Evolutionary conservation across 2,797 vertebrate genomes (phyloP).

Genomic region (Coccyzus lansbergi): DNA sequence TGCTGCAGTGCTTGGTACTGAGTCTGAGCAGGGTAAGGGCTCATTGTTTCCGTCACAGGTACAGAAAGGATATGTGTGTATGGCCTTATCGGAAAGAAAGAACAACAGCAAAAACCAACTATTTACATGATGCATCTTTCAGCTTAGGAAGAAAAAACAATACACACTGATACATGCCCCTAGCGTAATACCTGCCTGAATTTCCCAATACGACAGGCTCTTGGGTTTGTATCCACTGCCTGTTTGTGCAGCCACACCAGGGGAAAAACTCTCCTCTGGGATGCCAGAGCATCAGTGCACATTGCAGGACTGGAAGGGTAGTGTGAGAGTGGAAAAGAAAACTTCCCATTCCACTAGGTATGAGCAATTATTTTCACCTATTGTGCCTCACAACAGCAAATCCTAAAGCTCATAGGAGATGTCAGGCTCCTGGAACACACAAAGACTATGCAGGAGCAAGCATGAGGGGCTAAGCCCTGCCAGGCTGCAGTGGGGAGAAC

Average conservation of each 20-base stretch:
- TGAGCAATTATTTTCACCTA: fast-evolving
- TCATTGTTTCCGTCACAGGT: constrained; percentile 85
- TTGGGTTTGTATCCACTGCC: background rate
- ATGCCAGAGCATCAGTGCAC: background rate
- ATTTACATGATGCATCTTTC: background rate
- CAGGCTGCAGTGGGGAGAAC: background rate
- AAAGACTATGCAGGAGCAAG: background rate
- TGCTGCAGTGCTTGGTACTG: constrained; percentile 89
- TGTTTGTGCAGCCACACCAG: background rate
- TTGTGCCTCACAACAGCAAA: background rate
- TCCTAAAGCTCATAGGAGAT: background rate
- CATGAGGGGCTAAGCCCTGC: fast-evolving
- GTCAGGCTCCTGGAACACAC: background rate
- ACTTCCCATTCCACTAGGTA: background rate
- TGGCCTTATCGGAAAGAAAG: constrained; percentile 70
- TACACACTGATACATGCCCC: background rate
- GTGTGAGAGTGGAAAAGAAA: background rate
- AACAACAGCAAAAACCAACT: background rate
- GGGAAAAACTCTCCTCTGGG: background rate
- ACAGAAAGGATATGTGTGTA: constrained; percentile 83
- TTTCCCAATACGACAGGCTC: background rate
- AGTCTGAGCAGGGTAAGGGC: constrained; percentile 87
- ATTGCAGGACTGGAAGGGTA: background rate
- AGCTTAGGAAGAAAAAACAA: background rate
- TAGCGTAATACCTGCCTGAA: background rate